Conservation (phyloP, 2,113 vertebrate genomes). For the Todiramphus saurophagus region DNA sequence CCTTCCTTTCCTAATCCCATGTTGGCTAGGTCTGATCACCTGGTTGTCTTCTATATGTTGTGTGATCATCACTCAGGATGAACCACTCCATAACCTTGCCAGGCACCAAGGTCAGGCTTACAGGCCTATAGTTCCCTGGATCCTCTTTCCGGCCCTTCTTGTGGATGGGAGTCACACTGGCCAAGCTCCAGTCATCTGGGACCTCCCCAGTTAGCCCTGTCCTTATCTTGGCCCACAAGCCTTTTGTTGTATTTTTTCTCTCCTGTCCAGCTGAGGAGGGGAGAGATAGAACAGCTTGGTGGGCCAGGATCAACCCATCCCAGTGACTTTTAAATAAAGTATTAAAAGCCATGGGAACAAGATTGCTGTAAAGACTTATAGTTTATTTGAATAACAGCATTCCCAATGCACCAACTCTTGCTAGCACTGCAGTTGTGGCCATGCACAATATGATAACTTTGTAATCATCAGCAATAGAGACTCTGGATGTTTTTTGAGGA, state of each 20-base stretch:
- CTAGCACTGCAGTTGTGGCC: slow-evolving; percentile 3
- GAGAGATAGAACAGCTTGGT: background rate
- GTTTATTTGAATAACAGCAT: slow-evolving; percentile 36
- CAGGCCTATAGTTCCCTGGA: too few relatives aligned
- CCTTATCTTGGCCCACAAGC: background rate
- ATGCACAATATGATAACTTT: slow-evolving; percentile 31
- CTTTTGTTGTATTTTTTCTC: background rate
- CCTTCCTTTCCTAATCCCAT: too few relatives aligned
- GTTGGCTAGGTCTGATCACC: too few relatives aligned
- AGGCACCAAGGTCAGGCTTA: too few relatives aligned
- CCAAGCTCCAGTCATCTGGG: too few relatives aligned
- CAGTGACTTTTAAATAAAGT: background rate
- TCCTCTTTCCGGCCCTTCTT: too few relatives aligned
- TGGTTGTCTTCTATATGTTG: too few relatives aligned
- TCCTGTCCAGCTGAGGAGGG: background rate
- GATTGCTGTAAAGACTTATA: slow-evolving; percentile 18
- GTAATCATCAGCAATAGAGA: slow-evolving; percentile 45
- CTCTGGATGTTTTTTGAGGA: slow-evolving; percentile 35
- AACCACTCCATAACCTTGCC: too few relatives aligned
- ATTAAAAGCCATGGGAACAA: slow-evolving; percentile 10
- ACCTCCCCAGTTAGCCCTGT: too few relatives aligned
- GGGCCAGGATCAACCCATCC: background rate
- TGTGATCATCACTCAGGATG: too few relatives aligned
- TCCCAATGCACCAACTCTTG: background rate
- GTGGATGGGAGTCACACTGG: too few relatives aligned